Evolutionary conservation across 2,113 vertebrate genomes (phyloP), one percentile per base, ranked within the genome.

Genomic region (Gobiocypris rarus): DNA sequence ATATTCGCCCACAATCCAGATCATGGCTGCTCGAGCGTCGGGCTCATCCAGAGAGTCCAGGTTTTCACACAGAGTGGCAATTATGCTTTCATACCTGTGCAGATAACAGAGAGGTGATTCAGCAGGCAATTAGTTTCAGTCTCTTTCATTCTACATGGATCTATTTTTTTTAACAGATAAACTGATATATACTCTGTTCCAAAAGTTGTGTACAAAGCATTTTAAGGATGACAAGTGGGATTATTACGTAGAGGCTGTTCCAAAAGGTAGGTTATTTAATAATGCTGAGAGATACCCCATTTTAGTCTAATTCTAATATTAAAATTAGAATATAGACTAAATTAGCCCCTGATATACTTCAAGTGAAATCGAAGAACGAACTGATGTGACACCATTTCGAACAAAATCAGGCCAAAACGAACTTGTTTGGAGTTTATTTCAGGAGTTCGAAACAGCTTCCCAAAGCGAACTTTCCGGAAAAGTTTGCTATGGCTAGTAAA

Each of bases 1-100:
- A 3, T 99, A 99, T 87, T 99, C 98, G 0, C 98, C 98, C 84
- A 99, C 98, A n/a, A 99, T 99, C 98, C 98, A 99, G 90, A 99
- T 99, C 98, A 99, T 99, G 87, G 98, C 98, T 26, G 97, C 98
- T 15, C 98, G 96, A 13, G 98, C 97, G 1, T 99, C 98, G 0
- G 98, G 98, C 82, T 99, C 98, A 76, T 99, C 98, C 91, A 99
- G 92, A 0, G 98, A 99, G 92, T 99, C 98, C 24, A 99, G 94
- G 88, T 99, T 99, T 91, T 99, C 98, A 34, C 98, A 99, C 15
- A 99, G 92, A 0, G 98, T 99, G 81, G 98, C 98, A 38, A 99
- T 99, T 91, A 99, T 99, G 91, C 98, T 99, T 90, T 99, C 97
- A 26, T 99, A 99, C 91, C 98, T 99, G 88, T 9, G 41, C 17